Evolutionary conservation across 2,888 invertebrate species (phyloP).

Genomic region (Latrodectus elegans): DNA sequence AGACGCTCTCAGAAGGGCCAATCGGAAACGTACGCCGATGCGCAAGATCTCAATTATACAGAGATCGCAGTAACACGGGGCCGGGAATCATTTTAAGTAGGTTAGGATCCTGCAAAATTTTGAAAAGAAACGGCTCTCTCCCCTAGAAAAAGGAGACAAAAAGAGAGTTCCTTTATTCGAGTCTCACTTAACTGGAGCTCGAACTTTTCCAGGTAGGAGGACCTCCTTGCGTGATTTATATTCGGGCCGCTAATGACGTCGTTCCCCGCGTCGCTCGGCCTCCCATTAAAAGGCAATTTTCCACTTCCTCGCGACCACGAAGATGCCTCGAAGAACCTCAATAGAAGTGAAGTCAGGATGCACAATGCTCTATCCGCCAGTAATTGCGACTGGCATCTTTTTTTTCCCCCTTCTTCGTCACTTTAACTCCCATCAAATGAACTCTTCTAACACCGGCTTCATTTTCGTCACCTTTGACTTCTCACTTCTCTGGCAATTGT

Average conservation of each 20-base stretch:
- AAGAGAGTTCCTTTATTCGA: conserved; percentile 41
- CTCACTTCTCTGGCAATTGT: conserved; percentile 46
- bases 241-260: conserved; percentile 65
- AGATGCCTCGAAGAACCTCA: conserved; percentile 57
- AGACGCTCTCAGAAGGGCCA: conserved; percentile 8
- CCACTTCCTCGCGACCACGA: conserved; percentile 63
- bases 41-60: conserved; percentile 60
- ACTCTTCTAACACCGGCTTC: conserved; percentile 41
- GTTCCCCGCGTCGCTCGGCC: conserved; percentile 56
- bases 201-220: conserved; percentile 59
- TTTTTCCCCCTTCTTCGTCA: conserved; percentile 27
- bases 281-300: conserved; percentile 69
- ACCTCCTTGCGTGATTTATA: conserved; percentile 60
- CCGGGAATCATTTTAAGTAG: conserved; percentile 69
- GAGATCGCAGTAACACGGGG: conserved; percentile 44
- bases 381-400: conserved; percentile 47
- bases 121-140: conserved; percentile 45
- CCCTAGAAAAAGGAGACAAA: conserved; percentile 54
- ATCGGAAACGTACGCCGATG: conserved; percentile 48
- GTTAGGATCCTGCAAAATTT: conserved; percentile 41
- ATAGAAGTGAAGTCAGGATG: conserved; percentile 37
- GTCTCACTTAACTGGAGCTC: conserved; percentile 59
- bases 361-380: conserved; percentile 61
- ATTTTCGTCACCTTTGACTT: conserved; percentile 60
- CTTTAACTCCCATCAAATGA: conserved; percentile 40